Evolutionary conservation across 1,140 invertebrate genomes (phyloP), one percentile per base, ranked within the genome.

Genomic region (Lepidurus apus): DNA sequence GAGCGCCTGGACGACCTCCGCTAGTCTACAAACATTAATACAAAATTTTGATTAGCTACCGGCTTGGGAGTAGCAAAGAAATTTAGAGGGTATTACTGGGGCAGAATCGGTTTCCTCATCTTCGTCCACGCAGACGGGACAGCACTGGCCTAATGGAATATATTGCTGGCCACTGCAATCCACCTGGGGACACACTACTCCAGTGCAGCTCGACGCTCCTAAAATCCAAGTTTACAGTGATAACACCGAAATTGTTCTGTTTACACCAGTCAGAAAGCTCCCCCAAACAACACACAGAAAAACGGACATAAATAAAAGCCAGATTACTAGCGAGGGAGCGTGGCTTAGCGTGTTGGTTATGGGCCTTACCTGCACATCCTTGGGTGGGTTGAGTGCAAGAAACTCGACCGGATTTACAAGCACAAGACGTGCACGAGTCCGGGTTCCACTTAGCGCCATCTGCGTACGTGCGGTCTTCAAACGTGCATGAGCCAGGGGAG

Each of bases 401-500:
- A 43, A 90, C 87, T 34, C 87, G 85, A 7, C 90, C 89, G 13
- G 82, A 80, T 65, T 82, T 83, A 82, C 91, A 93, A 74, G 85
- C 85, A 82, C 91, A 92, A 34, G 87, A 85, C 0, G 89, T 90
- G 83, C 91, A 92, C 78, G 86, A 86, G 83, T 90, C 89, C 7
- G 88, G 85, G 81, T 87, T 87, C 90, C 90, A 91, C 65, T 85
- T 85, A 78, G 90, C 87, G 11, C 89, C 89, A 77, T 91, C 89
- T 2, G 85, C 83, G 84, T 90, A 91, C 75, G 83, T 84, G 80
- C 85, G 83, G 11, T 88, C 88, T 74, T 89, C 85, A 79, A 87
- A 85, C 53, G 81, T 80, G 82, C 88, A 89, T 13, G 82, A 78
- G 77, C 79, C 74, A 43, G 47, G 76, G 43, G 44, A 74, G 21